Evolutionary conservation across 2,113 vertebrate species (phyloP).

Genomic region (rabbit (Oryctolagus cuniculus)): mOryCun1.1 NC_091444.1:64625501-64626000

Average conservation of each 20-base stretch:
- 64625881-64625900: not conserved
- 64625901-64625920: not conserved
- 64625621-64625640: too few relatives aligned
- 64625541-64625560: too few relatives aligned
- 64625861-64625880: not conserved
- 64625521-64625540: too few relatives aligned
- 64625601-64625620: too few relatives aligned
- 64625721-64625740: not conserved
- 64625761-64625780: not conserved
- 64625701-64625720: not conserved
- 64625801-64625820: conserved; percentile 27
- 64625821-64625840: conserved; percentile 8
- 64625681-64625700: not conserved
- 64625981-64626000: too few relatives aligned
- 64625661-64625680: too few relatives aligned
- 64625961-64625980: too few relatives aligned
- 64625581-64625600: too few relatives aligned
- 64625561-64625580: too few relatives aligned
- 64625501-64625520: too few relatives aligned
- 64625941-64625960: not conserved
- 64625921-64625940: not conserved
- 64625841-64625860: not conserved
- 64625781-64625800: not conserved
- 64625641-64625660: too few relatives aligned
- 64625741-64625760: not conserved